A percentile compares a stretch with the other conserved stretches of the same genome.
Evolutionary conservation across 2,113 vertebrate genomes (phyloP).

Genomic region (Chascanopsetta lugubris): DNA sequence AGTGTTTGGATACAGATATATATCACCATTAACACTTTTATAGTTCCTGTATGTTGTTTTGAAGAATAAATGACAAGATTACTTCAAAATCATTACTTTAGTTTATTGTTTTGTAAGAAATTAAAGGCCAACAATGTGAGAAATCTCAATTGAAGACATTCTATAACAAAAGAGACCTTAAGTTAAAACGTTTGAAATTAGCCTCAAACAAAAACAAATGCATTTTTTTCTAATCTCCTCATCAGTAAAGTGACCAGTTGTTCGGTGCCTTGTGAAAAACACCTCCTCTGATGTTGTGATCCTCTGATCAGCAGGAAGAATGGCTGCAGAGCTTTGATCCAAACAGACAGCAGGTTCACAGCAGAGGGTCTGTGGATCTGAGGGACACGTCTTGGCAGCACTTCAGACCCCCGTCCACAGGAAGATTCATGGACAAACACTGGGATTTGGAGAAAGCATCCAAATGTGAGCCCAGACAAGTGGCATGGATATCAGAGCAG

Average conservation of each 20-base stretch:
- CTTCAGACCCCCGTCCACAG: conserved; percentile 4
- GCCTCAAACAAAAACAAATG: no score
- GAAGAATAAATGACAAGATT: neutral
- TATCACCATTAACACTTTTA: neutral
- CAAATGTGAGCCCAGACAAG: conserved; percentile 1
- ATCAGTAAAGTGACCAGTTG: neutral
- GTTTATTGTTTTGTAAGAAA: no score
- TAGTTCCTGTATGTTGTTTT: conserved; percentile 14
- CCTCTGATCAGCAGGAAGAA: conserved; percentile 16
- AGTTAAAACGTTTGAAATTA: no score
- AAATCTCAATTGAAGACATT: no score
- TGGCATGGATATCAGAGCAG: neutral
- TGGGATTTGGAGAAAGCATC: conserved; percentile 5
- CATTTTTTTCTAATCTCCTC: neutral
- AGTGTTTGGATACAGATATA: neutral
- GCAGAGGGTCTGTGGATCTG: conserved; percentile 10
- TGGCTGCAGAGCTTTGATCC: conserved; percentile 18
- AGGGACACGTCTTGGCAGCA: conserved; percentile 11
- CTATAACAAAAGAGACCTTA: no score
- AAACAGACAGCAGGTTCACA: conserved; percentile 27
- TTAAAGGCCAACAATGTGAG: no score
- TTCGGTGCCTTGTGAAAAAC: neutral
- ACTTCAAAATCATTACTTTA: no score
- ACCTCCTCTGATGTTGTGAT: neutral
- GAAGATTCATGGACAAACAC: conserved; percentile 26